Base-by-base conservation (phyloP, 2,888 invertebrate species). In the Phoronis australis region DNA sequence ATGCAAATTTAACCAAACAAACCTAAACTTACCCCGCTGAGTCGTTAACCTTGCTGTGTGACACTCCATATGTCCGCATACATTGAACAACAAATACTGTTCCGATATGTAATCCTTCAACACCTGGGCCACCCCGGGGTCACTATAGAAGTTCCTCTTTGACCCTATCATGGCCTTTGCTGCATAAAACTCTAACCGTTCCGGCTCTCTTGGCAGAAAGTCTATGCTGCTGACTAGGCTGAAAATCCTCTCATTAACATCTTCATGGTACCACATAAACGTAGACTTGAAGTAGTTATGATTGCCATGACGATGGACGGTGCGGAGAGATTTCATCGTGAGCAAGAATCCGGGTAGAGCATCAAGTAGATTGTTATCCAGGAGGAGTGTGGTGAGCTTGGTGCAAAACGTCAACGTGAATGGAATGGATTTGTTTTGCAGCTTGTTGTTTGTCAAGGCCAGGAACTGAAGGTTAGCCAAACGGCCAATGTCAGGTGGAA, bases 231-330 rank as follows among this genome's bases (percentile, higher is more conserved):
- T 66, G 31, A 54, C 51, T n/a, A 65, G 60, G 3, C 65, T 65
- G 24, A 77, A 68, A 41, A 77, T 77, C 47, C 79, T 65, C 47
- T 75, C 75, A 53, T 78, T 75, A 5, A 78, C 72, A 56, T 78
- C 78, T 2, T 78, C 77, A 53, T 79, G 79, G 55, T 79, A 79
- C 79, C 79, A 79, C 76, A 79, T 78, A 55, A 79, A 79, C 2
- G 79, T 79, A 6, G 79, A 76, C 57, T 79, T 79, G 60, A 79
- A 79, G 57, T 79, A 79, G 58, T 79, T 79, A 61, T 79, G 78
- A 64, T 79, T 80, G 37, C 79, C 79, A 65, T 79, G 78, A 26
- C 80, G 71, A 66, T 79, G 76, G n/a, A 80, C 78, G 24, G 77
- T 78, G 46, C 71, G 64, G 18, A 80, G 64, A 43, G 70, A 70